Base-by-base conservation (phyloP, 2,888 invertebrate species). In the Urechis unicinctus region DNA sequence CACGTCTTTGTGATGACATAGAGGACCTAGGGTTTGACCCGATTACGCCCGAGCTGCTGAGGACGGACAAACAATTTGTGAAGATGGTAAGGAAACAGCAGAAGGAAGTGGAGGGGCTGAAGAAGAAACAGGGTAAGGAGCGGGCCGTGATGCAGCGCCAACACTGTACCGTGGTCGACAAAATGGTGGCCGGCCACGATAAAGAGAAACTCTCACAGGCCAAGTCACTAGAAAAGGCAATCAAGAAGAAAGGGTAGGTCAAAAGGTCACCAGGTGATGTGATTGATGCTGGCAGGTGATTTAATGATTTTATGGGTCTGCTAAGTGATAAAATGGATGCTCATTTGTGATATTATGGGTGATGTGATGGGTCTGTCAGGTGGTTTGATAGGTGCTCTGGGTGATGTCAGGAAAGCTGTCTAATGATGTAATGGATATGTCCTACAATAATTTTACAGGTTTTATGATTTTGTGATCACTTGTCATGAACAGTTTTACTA, bases 41-140 rank as follows among this genome's bases (percentile, higher is more conserved):
- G 3, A 72, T 78, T 36, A 72, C 72, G 13, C 65, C 73, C 41
- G 78, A 77, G 30, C 58, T 64, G 43, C 66, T 78, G 47, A 71
- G 70, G 56, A 64, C 63, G 42, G 73, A 74, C 59, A 77, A 76
- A 61, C 62, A 60, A 26, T 76, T 66, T 63, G 63, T 68, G 50
- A 98, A 98, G 81, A 86, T 91, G 36, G 86, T 89, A 48, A 88
- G 93, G 70, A 97, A 96, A 77, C 95, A 97, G 73, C 89, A 91
- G 78, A 98, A 98, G 73, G 97, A 98, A 69, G 52, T 73, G 51
- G 97, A 97, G 57, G 83, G 89, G 3, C 81, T 96, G 80, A 88
- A 88, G 74, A 96, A 95, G 76, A 87, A 89, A 55, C 96, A 97
- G 70, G 84, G 88, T 64, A 98, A 98, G 75, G 96, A 97, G 79